Base-by-base conservation (phyloP, 2,797 vertebrate genomes). In the Lepidocolaptes lacrymiger region DNA sequence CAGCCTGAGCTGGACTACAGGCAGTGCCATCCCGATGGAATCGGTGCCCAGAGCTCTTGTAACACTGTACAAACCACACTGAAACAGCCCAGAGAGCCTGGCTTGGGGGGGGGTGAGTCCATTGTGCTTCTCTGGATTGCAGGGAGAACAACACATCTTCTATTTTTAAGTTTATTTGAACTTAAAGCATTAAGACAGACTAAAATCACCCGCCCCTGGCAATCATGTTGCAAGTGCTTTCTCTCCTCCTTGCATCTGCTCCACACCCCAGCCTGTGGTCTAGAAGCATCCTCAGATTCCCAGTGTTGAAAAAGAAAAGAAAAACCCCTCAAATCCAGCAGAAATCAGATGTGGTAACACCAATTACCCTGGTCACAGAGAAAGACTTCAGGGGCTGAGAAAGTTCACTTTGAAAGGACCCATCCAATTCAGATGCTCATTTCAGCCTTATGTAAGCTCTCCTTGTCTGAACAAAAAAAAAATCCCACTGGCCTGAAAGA, bases 131-230 rank as follows among this genome's bases (percentile, higher is more conserved):
- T 41, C 66, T 58, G 41, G n/a, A 73, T 34, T 16, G 51, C 76
- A 66, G 39, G 1, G 11, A 93, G 69, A 91, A 82, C 59, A 91
- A 82, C 49, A 44, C 22, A 93, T 46, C 54, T 82, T 32, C 91
- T 88, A 79, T 91, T 90, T 95, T 90, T 93, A 90, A 75, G 74
- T 90, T 91, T n/a, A 44, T 59, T 36, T 95, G 83, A 94, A 88
- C 49, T 66, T 58, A 68, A 88, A 93, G 77, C 88, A 73, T 84
- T 84, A 86, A 93, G 93, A 85, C 59, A 81, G 76, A 75, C 77
- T 67, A 81, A 95, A 93, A 85, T 63, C 85, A 91, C 76, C 34
- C 55, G 83, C 90, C 86, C 56, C 86, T 18, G 48, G 95, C 92
- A 64, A 82, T 88, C 28, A 5, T 14, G 58, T 27, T 78, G 68